phyloP scores from a whole-genome alignment of 2,797 vertebrate species.

The Aulostomus chinensis region DNA sequence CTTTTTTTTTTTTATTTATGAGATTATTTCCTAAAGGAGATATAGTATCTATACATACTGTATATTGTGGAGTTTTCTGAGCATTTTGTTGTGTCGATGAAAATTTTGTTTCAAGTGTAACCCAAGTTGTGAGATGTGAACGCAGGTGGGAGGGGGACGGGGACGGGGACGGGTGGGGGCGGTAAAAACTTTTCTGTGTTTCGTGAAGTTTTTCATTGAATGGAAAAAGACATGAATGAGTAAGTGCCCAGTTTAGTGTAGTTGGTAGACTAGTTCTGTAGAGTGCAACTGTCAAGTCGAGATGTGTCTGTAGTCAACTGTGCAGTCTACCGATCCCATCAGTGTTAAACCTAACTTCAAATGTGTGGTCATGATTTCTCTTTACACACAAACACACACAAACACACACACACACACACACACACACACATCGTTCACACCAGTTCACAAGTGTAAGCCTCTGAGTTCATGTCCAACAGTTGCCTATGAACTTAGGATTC shows the following conservation, averaged over 20 bases:
- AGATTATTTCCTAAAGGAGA: slow-evolving; percentile 75
- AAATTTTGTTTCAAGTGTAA: slow-evolving; percentile 56
- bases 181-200: slow-evolving; percentile 50
- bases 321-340: slow-evolving; percentile 74
- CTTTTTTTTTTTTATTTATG: slow-evolving; percentile 85
- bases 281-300: slow-evolving; percentile 74
- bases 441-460: slow-evolving; percentile 59
- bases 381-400: slow-evolving; percentile 15
- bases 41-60: slow-evolving; percentile 72
- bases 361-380: slow-evolving; percentile 61
- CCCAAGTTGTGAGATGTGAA: slow-evolving; percentile 54
- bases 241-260: slow-evolving; percentile 76
- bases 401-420: slow-evolving; percentile 16
- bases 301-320: slow-evolving; percentile 78
- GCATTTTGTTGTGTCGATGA: slow-evolving; percentile 77
- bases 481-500: slow-evolving; percentile 59
- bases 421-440: slow-evolving; percentile 45
- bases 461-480: slow-evolving; percentile 62
- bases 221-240: slow-evolving; percentile 74
- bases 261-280: slow-evolving; percentile 74
- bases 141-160: slow-evolving; percentile 7
- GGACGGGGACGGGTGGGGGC: slow-evolving; percentile 10
- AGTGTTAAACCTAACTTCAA: slow-evolving; percentile 75
- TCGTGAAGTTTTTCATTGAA: slow-evolving; percentile 73
- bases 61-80: slow-evolving; percentile 76